phyloP scores from a whole-genome alignment of 2,888 invertebrate species.

The Drosophila parthenogenetica region DNA sequence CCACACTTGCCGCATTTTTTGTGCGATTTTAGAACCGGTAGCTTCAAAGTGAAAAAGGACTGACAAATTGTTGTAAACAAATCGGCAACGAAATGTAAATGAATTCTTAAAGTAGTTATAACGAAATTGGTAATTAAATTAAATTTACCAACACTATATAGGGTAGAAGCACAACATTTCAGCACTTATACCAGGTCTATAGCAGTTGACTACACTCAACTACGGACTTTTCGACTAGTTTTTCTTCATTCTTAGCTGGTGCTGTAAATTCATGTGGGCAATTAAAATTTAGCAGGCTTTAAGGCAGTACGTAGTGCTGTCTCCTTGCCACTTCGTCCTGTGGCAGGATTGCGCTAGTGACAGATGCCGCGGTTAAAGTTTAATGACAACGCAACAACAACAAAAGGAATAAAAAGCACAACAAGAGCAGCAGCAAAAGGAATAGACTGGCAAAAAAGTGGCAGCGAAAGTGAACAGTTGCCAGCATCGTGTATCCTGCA shows the following conservation, averaged over 20 bases:
- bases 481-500: constrained; percentile 59
- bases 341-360: constrained; percentile 46
- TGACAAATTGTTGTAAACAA: too few relatives aligned
- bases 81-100: too few relatives aligned
- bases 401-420: not conserved
- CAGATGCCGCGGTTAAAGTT: constrained; percentile 77
- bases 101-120: too few relatives aligned
- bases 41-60: not conserved
- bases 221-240: constrained; percentile 9
- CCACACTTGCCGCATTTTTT: constrained; percentile 34
- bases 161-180: too few relatives aligned
- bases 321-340: constrained; percentile 12
- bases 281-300: constrained; percentile 77
- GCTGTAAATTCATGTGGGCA: constrained; percentile 57
- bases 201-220: not conserved
- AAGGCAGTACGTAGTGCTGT: constrained; percentile 47
- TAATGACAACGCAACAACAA: constrained; percentile 63
- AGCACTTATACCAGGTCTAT: not conserved
- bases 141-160: too few relatives aligned
- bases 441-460: constrained; percentile 40
- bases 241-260: constrained; percentile 10
- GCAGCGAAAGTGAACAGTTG: constrained; percentile 75
- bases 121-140: too few relatives aligned
- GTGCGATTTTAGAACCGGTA: not conserved
- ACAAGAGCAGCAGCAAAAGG: constrained; percentile 22